A percentile compares a stretch with the other conserved stretches of the same genome.
Conservation (phyloP, 2,797 vertebrate species). For the Syngnathus acus region DNA sequence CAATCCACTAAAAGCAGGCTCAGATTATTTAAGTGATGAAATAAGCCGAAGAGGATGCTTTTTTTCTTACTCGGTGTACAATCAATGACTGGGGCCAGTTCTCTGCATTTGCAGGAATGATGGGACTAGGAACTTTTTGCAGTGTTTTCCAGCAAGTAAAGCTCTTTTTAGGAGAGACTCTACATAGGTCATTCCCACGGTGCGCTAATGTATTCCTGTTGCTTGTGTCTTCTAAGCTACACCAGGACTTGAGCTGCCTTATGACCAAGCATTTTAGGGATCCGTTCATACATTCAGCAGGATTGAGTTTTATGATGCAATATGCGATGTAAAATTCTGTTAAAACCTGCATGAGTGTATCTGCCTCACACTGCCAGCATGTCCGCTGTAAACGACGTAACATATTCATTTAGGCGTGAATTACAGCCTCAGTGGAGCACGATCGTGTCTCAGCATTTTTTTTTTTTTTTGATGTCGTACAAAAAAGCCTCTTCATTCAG, state of each 20-base stretch:
- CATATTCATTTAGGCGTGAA: constrained; percentile 9
- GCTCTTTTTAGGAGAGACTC: constrained; percentile 32
- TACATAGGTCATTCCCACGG: constrained; percentile 27
- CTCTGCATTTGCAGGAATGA: constrained; percentile 4
- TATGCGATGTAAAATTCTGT: constrained; percentile 46
- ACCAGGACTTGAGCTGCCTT: constrained; percentile 11
- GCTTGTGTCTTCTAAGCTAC: constrained; percentile 7
- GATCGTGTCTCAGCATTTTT: constrained; percentile 35
- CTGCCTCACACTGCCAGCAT: constrained; percentile 55
- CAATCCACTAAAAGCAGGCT: background rate
- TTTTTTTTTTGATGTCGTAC: constrained; percentile 39
- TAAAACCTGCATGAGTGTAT: constrained; percentile 58
- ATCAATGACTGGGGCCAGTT: constrained; percentile 24
- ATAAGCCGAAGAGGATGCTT: constrained; percentile 11
- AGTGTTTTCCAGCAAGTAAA: constrained; percentile 43
- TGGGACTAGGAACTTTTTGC: constrained; percentile 17
- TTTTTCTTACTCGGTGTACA: constrained; percentile 22
- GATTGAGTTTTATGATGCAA: constrained; percentile 10
- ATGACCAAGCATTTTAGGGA: constrained; percentile 10
- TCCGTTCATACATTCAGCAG: constrained; percentile 12
- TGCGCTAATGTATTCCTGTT: constrained; percentile 10
- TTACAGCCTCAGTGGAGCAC: constrained; percentile 42
- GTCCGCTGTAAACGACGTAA: constrained; percentile 20
- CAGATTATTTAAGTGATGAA: constrained; percentile 4
- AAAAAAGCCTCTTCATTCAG: constrained; percentile 58